A percentile compares a stretch with the other conserved stretches of the same genome.
These are phyloP conservation scores for Melanotaenia boesemani DNA, from an alignment of 2,797 vertebrate genomes.

Conservation along the genomic window DNA sequence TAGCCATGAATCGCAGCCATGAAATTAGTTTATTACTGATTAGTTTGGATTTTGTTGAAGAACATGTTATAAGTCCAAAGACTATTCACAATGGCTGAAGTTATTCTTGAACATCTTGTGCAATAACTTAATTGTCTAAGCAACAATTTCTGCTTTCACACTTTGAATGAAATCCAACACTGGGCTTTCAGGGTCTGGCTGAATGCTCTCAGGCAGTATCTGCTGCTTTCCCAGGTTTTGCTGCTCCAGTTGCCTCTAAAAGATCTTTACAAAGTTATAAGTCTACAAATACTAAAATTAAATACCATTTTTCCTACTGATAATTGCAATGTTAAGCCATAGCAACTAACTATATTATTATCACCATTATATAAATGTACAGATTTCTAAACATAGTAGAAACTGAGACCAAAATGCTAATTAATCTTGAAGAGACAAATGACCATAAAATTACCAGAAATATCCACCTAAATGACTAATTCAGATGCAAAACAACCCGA, in stretches of 20 bases:
- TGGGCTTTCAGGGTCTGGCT: constrained; percentile 7
- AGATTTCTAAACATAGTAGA: background rate
- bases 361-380: background rate
- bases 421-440: background rate
- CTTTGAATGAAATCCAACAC: constrained; percentile 16
- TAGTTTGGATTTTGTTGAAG: constrained; percentile 11
- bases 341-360: background rate
- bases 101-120: background rate
- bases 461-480: background rate
- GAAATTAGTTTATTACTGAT: constrained; percentile 7
- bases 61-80: background rate
- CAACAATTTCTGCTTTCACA: background rate
- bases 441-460: background rate
- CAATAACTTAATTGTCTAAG: background rate
- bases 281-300: background rate
- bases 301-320: background rate
- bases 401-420: background rate
- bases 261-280: background rate
- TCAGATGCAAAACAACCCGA: background rate
- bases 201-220: constrained; percentile 4
- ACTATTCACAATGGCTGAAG: background rate
- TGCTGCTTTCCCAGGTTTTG: constrained; percentile 2
- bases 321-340: background rate
- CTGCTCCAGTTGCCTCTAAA: constrained; percentile 3
- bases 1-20: background rate